Percentiles rank a stretch among this genome's conserved stretches.
Conservation (phyloP, 2,113 vertebrate species). For the Cephalophus harveyi region DNA sequence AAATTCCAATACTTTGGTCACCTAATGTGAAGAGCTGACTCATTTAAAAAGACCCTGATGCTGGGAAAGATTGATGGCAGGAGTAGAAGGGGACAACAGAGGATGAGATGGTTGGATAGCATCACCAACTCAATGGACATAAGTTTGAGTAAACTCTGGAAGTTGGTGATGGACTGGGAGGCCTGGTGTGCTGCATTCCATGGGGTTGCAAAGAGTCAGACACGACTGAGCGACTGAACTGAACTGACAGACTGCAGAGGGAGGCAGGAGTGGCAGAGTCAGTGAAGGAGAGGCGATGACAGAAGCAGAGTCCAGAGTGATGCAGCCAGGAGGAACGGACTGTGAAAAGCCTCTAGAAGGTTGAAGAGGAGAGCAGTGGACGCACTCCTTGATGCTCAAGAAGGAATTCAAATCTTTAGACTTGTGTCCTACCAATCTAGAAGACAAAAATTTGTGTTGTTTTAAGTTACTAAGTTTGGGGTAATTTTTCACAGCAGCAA, state of each 20-base stretch:
- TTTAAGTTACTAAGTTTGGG: not conserved
- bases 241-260: not conserved
- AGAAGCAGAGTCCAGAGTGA: not conserved
- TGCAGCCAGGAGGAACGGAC: not conserved
- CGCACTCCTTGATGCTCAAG: not conserved
- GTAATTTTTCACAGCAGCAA: not conserved
- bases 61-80: not conserved
- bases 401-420: not conserved
- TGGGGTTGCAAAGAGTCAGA: not conserved
- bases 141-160: not conserved
- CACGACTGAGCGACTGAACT: accelerated
- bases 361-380: not conserved
- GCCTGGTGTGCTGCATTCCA: not conserved
- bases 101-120: not conserved
- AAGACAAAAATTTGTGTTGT: not conserved
- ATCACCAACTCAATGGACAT: not conserved
- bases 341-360: not conserved
- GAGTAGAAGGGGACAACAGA: not conserved
- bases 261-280: not conserved
- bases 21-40: not conserved
- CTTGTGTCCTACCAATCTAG: not conserved
- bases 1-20: not conserved
- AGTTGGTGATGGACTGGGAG: not conserved
- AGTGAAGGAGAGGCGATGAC: not conserved
- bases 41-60: not conserved